These are phyloP conservation scores for Yponomeuta sedellus DNA, from an alignment of 2,888 invertebrate genomes.

Conservation along the genomic window DNA sequence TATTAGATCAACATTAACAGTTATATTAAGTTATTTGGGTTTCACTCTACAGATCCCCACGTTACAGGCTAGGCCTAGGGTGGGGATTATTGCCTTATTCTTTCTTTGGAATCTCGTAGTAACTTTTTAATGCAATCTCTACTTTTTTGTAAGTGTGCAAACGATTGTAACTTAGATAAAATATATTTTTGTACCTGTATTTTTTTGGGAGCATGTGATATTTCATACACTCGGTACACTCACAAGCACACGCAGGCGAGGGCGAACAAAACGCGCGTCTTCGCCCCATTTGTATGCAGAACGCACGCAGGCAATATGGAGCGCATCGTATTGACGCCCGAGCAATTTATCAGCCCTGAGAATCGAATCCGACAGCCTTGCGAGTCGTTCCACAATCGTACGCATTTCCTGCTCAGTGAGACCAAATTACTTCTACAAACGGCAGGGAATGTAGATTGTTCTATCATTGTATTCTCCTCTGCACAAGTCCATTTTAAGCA, in stretches of 20 bases:
- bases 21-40: too few species aligned
- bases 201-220: too few species aligned
- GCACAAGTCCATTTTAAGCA: slow-evolving; percentile 14
- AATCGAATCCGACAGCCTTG: slow-evolving; percentile 55
- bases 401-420: slow-evolving; percentile 58
- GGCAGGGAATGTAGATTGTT: slow-evolving; percentile 63
- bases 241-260: not conserved
- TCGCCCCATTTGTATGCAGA: slow-evolving; percentile 66
- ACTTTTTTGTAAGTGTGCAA: too few species aligned
- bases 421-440: slow-evolving; percentile 66
- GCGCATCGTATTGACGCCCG: slow-evolving; percentile 54
- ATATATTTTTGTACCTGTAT: too few species aligned
- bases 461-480: slow-evolving; percentile 50
- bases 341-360: slow-evolving; percentile 57
- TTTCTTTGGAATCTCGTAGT: too few species aligned
- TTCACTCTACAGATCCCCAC: too few species aligned
- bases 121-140: too few species aligned
- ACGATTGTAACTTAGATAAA: too few species aligned
- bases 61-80: too few species aligned
- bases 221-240: too few species aligned
- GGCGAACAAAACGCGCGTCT: slow-evolving; percentile 17
- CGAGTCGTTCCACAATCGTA: slow-evolving; percentile 39
- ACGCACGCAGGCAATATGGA: slow-evolving; percentile 60
- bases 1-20: too few species aligned
- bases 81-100: too few species aligned